Conservation (phyloP, 1,140 invertebrate species). For the Drosophila quadrilineata region DNA sequence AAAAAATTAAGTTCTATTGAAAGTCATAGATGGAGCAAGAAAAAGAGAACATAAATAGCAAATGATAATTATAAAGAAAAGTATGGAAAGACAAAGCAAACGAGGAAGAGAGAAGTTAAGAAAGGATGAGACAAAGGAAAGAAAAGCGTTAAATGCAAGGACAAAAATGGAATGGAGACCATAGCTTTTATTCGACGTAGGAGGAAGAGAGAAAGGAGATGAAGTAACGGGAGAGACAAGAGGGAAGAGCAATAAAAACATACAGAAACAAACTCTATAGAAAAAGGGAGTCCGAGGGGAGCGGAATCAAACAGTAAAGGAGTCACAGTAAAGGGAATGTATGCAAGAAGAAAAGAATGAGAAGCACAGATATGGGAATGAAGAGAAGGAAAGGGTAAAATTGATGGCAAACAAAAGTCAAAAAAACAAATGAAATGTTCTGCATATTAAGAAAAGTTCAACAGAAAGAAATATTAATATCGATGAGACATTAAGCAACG, state of each 20-base stretch:
- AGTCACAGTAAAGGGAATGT: neutral
- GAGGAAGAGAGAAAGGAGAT: neutral
- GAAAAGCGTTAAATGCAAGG: neutral
- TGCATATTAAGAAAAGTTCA: neutral
- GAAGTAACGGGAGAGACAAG: neutral
- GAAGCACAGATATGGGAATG: neutral
- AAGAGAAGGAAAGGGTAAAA: neutral
- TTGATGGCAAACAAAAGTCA: neutral
- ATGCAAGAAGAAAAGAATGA: neutral
- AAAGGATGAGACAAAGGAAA: neutral
- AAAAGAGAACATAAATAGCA: too few relatives aligned
- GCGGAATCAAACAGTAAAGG: too few relatives aligned
- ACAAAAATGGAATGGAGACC: neutral
- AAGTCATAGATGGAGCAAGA: too few relatives aligned
- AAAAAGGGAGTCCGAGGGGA: too few relatives aligned
- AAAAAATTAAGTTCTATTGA: too few relatives aligned
- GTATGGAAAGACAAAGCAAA: conserved; percentile 47
- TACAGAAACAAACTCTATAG: neutral
- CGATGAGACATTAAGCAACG: neutral
- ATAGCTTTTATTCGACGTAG: too few relatives aligned
- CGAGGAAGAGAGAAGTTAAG: neutral
- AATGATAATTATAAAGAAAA: too few relatives aligned
- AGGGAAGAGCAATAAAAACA: too few relatives aligned
- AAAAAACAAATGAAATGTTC: too few relatives aligned
- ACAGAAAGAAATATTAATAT: neutral